Evolutionary conservation across 2,888 invertebrate genomes (phyloP).

Genomic region (Drosophila recens): DNA sequence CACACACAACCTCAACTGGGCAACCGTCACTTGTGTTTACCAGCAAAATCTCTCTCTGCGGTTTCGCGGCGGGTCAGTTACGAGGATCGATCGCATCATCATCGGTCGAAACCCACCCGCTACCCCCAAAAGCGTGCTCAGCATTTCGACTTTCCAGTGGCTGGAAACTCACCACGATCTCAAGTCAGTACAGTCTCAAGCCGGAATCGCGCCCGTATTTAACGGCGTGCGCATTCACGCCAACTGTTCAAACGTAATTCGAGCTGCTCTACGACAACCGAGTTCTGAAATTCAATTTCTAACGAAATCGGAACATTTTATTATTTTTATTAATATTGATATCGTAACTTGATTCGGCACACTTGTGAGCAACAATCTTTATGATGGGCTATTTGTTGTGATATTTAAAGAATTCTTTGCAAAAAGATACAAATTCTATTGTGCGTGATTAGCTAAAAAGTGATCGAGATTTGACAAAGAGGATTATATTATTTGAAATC

Average conservation of each 20-base stretch:
- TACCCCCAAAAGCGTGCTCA: conserved; percentile 30
- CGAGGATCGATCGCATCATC: conserved; percentile 44
- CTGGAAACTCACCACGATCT: conserved; percentile 40
- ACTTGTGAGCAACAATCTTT: conserved; percentile 1
- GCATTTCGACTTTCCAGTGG: conserved; percentile 19
- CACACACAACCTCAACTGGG: conserved; percentile 14
- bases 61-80: conserved; percentile 17
- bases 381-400: conserved; percentile 51
- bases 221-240: conserved; percentile 43
- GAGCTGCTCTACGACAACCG: conserved; percentile 43
- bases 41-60: conserved; percentile 29
- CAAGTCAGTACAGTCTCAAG: conserved; percentile 1
- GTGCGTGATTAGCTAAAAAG: not conserved
- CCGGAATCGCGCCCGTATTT: conserved; percentile 43
- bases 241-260: conserved; percentile 56
- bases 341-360: conserved; percentile 30
- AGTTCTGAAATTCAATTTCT: conserved; percentile 46
- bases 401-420: conserved; percentile 30
- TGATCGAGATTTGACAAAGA: not conserved
- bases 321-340: conserved; percentile 10
- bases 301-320: conserved; percentile 30
- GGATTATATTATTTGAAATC: conserved; percentile 5
- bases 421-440: conserved; percentile 1
- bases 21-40: conserved; percentile 32
- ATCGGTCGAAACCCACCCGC: not conserved